Evolutionary conservation across 1,140 invertebrate species (phyloP), one percentile per base, ranked within the genome.

Genomic region (Hypsibius dujardini): DNA sequence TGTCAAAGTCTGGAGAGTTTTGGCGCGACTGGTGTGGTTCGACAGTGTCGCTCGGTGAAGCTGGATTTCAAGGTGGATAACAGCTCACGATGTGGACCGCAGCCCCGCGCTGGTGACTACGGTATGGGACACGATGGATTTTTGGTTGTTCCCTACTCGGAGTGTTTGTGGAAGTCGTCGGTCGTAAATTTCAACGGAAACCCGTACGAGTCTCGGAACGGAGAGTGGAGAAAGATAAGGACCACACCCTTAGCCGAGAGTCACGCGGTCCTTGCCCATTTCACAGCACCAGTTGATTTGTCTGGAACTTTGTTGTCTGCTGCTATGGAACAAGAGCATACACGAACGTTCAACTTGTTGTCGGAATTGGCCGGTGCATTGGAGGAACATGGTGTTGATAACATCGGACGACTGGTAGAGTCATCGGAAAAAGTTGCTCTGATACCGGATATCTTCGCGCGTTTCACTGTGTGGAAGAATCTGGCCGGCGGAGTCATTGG

Each of bases 1-100:
- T 56, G 50, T n/a, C 50, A 56, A 56, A 56, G 50, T 56, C 50
- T 56, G n/a, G 7, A 56, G n/a, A 56, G 7, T 56, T 56, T 56
- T 56, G 50, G 50, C 50, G 7, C 50, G 7, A 12, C 50, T 56
- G 50, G 50, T n/a, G n/a, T 56, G 7, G 50, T 56, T 56, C 50
- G 50, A 56, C 50, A 56, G 50, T 56, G 50, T n/a, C 7, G 7
- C 50, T 7, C 50, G 7, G 50, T 56, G 50, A 56, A 7, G 7
- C 7, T 56, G 7, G 50, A 56, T 56, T 56, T 56, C n/a, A 7
- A 56, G 50, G 50, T 56, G 7, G 50, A 56, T n/a, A 7, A n/a
- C 7, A 56, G 50, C 50, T 7, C 7, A 7, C 50, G 50, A 56
- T 56, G 50, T 56, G 50, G 50, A n/a, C 50, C 50, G 7, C 50